Percentiles rank a stretch among this genome's conserved stretches.
These are phyloP conservation scores for Euura saliciscinereae DNA, from an alignment of 1,140 invertebrate species.

Conservation along the genomic window DNA sequence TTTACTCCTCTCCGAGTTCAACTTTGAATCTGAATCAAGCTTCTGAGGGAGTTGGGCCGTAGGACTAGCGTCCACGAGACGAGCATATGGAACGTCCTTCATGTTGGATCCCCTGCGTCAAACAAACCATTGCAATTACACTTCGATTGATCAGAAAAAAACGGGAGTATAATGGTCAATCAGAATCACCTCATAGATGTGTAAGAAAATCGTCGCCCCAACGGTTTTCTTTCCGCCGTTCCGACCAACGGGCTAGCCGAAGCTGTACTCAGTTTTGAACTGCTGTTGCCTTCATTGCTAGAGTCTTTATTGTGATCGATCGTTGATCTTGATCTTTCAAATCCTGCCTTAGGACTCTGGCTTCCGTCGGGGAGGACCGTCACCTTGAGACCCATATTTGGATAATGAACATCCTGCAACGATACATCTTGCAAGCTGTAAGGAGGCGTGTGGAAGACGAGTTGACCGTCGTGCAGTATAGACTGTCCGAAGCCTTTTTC, in stretches of 20 bases:
- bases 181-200: conserved; percentile 56
- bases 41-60: conserved; percentile 64
- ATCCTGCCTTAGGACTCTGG: conserved; percentile 38
- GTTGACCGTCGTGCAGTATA: conserved; percentile 82
- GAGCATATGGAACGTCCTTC: conserved; percentile 80
- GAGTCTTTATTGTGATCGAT: conserved; percentile 48
- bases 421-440: conserved; percentile 82
- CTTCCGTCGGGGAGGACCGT: conserved; percentile 35
- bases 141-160: background rate
- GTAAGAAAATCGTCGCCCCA: conserved; percentile 69
- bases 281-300: conserved; percentile 38
- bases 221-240: conserved; percentile 58
- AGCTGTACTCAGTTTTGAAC: conserved; percentile 47
- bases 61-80: conserved; percentile 73
- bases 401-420: conserved; percentile 67
- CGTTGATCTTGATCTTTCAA: conserved; percentile 50
- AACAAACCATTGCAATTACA: background rate
- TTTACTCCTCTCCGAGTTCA: conserved; percentile 71
- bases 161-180: background rate
- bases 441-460: conserved; percentile 90
- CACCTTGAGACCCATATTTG: conserved; percentile 41
- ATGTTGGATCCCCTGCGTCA: conserved; percentile 48
- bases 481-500: conserved; percentile 92
- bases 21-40: conserved; percentile 80
- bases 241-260: conserved; percentile 50